Evolutionary conservation across 2,888 invertebrate genomes (phyloP), one percentile per base, ranked within the genome.

Genomic region (Catocala fraxini): DNA sequence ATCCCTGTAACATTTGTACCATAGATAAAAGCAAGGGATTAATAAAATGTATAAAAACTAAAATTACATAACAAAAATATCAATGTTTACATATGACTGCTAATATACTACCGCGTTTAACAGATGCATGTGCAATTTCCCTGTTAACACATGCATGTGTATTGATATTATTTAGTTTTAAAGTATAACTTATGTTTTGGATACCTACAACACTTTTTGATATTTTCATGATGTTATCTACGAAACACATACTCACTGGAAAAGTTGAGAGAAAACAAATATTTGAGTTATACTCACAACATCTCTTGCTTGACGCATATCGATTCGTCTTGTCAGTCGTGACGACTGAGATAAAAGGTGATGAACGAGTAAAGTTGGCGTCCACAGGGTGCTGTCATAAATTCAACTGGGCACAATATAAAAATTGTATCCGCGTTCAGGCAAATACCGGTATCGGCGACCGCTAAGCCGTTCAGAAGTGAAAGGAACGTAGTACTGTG

Each of bases 251-350:
- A 67, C n/a, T n/a, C n/a, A n/a, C 70, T 65, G 83, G 80, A 81
- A 84, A 81, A 73, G 56, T 81, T 81, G 41, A 68, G 72, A 71
- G 58, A 48, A 59, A 53, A 69, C 82, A 86, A 90, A 91, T 88
- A 90, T 89, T 89, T 89, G 79, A 73, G 59, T 72, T 77, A 76
- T 89, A 94, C 94, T 94, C 81, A 94, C 94, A 75, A 91, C 84
- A 85, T 94, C 93, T 88, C 93, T 83, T 71, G 93, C 89, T 87
- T 92, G 93, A 85, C 94, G 93, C 94, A 94, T 94, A 93, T 94
- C 92, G 94, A 92, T 92, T 91, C 80, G 89, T 89, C 90, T 90
- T 89, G 91, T 91, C 92, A 92, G 92, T 86, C 91, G 86, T 80
- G 84, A 81, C 51, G 92, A 91, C 89, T 88, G 91, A 82, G 93